A percentile compares a stretch with the other conserved stretches of the same genome.
These are phyloP conservation scores for Zaprionus taronus DNA, from an alignment of 1,140 invertebrate species.

Conservation along the genomic window DNA sequence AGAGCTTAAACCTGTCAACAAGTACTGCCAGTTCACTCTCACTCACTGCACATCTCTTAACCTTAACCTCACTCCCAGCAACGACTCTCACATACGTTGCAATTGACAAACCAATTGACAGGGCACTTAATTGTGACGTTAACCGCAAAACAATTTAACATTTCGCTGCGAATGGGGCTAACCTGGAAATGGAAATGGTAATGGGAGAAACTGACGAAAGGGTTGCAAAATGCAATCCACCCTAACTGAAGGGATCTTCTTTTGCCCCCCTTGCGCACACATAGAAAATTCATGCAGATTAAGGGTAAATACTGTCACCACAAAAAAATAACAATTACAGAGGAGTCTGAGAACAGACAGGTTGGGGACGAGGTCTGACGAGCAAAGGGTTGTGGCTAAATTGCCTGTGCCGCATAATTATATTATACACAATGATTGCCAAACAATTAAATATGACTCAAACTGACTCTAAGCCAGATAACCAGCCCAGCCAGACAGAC, in stretches of 20 bases:
- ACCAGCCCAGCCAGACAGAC: neutral
- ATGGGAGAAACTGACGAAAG: neutral
- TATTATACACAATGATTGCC: slow-evolving; percentile 53
- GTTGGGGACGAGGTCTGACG: neutral
- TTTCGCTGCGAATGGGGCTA: neutral
- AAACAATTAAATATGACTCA: slow-evolving; percentile 56
- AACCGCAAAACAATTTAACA: slow-evolving; percentile 43
- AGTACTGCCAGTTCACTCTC: neutral
- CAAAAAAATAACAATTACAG: neutral
- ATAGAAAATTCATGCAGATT: neutral
- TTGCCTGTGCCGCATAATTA: slow-evolving; percentile 28
- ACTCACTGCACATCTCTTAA: too few relatives aligned
- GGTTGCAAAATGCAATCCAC: slow-evolving; percentile 22
- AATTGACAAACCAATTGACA: slow-evolving; percentile 78
- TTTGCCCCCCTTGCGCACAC: too few relatives aligned
- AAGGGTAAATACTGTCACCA: neutral
- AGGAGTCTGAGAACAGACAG: neutral
- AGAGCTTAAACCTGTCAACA: slow-evolving; percentile 9
- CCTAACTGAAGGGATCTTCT: neutral
- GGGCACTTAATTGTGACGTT: slow-evolving; percentile 70
- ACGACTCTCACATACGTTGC: slow-evolving; percentile 7
- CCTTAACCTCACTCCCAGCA: neutral
- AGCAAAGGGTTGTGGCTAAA: slow-evolving; percentile 3
- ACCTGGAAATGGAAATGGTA: neutral
- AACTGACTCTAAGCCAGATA: slow-evolving; percentile 9